Base-by-base conservation (phyloP, 1,140 invertebrate species). In the Pinna nobilis region DNA sequence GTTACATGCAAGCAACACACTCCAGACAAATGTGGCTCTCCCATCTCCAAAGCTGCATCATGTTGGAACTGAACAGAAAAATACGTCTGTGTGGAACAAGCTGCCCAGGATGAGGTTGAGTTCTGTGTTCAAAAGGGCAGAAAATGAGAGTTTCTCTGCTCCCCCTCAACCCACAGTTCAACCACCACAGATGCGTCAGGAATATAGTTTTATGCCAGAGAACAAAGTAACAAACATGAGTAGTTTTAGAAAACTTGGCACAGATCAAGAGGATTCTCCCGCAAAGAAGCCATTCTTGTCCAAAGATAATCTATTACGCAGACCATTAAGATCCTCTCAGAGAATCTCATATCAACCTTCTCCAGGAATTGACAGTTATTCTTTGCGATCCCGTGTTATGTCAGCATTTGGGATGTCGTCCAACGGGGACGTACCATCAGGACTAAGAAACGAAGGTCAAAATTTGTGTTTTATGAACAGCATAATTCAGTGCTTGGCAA, bases 401-500 rank as follows among this genome's bases (percentile, higher is more conserved):
- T 80, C 77, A 39, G 83, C 78, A 13, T 75, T 86, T 55, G 82
- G 86, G 18, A 74, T 84, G 37, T 64, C 70, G 30, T 50, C 49
- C 18, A 25, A 74, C 28, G 15, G 35, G 9, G 47, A 61, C 20
- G 78, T 72, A 37, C 86, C 86, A 23, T 78, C 80, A 15, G 87
- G 87, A 18, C 63, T 88, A 20, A 71, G 74, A 50, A 87, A 87
- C 71, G 79, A 85, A 64, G 83, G 85, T 25, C 80, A 85, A 63
- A 87, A 87, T 64, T 66, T 87, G 41, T 88, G 87, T 73, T 88
- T 88, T 60, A 83, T 88, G 70, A 88, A 88, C 64, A 78, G 84
- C 55, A 77, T 87, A n/a, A 51, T 88, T 9, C 87, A 88, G 70
- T 88, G 86, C 74, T 60, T 88, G 44, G 78, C 85, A 7, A 72